phyloP scores from a whole-genome alignment of 1,140 invertebrate genomes.

The Tetraneura akinire region DNA sequence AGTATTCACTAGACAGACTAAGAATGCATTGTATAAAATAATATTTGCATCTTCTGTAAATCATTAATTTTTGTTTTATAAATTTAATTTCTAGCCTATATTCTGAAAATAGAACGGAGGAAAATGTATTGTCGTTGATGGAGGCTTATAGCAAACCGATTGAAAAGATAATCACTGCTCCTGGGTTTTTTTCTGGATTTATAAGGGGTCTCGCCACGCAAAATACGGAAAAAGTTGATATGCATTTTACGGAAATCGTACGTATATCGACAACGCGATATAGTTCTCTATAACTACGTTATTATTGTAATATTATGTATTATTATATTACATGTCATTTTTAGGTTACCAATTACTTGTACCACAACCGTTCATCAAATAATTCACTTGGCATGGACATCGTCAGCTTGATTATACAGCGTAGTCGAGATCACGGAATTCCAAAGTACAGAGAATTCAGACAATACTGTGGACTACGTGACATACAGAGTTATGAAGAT shows the following conservation, averaged over 20 bases:
- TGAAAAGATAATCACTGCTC: conserved; percentile 61
- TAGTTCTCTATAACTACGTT: too few relatives aligned
- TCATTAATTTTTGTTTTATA: too few relatives aligned
- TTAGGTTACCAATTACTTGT: conserved; percentile 59
- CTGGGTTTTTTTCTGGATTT: too few relatives aligned
- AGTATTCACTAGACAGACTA: too few relatives aligned
- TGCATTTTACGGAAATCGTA: conserved; percentile 56
- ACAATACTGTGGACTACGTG: conserved; percentile 70
- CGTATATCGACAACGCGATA: background rate
- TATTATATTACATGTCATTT: too few relatives aligned
- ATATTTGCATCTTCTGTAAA: too few relatives aligned
- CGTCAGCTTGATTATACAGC: conserved; percentile 73
- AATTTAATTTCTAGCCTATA: conserved; percentile 48
- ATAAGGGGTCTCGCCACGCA: conserved; percentile 71
- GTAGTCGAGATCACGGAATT: conserved; percentile 88
- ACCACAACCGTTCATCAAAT: conserved; percentile 52
- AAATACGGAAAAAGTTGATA: conserved; percentile 69
- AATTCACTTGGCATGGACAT: conserved; percentile 64
- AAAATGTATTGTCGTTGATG: conserved; percentile 61
- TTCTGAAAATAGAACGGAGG: conserved; percentile 59
- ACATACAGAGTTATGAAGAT: conserved; percentile 63
- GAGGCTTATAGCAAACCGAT: conserved; percentile 67
- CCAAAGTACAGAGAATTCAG: conserved; percentile 81
- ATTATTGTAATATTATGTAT: too few relatives aligned
- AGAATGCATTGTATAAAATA: too few relatives aligned